Evolutionary conservation across 2,797 vertebrate species (phyloP), one percentile per base, ranked within the genome.

Genomic region (Tangara arthus): DNA sequence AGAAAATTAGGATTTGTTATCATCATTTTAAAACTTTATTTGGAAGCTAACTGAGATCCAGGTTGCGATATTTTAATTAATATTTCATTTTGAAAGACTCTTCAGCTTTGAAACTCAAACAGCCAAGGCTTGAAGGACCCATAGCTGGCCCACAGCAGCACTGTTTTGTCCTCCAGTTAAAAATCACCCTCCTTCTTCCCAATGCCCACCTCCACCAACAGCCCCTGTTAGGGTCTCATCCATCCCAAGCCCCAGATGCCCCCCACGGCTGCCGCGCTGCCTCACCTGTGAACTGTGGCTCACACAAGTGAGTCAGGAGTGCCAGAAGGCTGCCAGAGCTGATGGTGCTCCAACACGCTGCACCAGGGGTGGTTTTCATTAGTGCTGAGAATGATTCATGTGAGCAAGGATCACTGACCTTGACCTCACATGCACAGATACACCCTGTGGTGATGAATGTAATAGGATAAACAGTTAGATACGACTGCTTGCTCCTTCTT

Each of bases 381-480:
- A 90, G 93, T 35, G 2, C 34, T n/a, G 68, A 68, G 80, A 87
- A 82, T 82, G 81, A 94, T 95, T 93, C 90, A 87, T 95, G 93
- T 49, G 53, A 95, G 44, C 83, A 80, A 89, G 83, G 89, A 92
- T 80, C 46, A 0, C 47, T 89, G 94, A 92, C 96, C 96, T 97
- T 97, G 96, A 95, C 95, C 89, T 53, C 71, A 80, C 89, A 63
- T n/a, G 80, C 65, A 82, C 82, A 87, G 92, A 94, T 87, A 47
- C 68, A 82, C 86, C 95, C 95, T 9, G 66, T 94, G 91, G 95
- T 93, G 94, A 93, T 95, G 80, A 80, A 87, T 71, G 81, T 14
- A 82, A 77, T 27, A 94, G 88, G 90, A 92, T 84, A 93, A 95
- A 94, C 85, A 91, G 86, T 49, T 71, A 92, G 93, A 88, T 88